Base-by-base conservation (phyloP, 2,113 vertebrate species). In the Solea senegalensis region DNA sequence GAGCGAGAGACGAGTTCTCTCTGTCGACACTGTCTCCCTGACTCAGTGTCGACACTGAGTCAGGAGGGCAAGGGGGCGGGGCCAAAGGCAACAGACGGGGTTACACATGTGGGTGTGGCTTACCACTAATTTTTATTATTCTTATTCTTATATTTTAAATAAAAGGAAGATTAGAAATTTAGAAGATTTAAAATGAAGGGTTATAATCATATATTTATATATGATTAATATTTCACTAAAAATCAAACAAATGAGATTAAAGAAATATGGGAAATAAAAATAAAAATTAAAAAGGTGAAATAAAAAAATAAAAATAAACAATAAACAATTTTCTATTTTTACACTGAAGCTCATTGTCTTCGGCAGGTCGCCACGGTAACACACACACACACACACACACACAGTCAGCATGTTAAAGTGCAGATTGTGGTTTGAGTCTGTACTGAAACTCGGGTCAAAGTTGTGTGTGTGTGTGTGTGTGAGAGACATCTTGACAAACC, bases 371-470 rank as follows among this genome's bases (percentile, higher is more conserved):
- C 10, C 21, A 15, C 53, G 12, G 9, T 9, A 13, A 53, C 63
- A 54, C 51, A 66, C 50, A 65, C 9, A 54, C 50, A 54, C 39
- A 60, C 55, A 58, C 54, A 50, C 52, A 34, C 52, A 55, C 51
- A 39, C 28, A 26, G 1, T 14, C 81, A 46, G 70, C 70, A 78
- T 68, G 81, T 72, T 34, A 16, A 66, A 49, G 58, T 56, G 11
- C 10, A 57, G 69, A 27, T 84, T 82, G 77, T 84, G 82, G 73
- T 21, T 72, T 69, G 70, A 65, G 65, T 52, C 66, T 77, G 59
- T 69, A 69, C 66, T 77, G 59, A 72, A 72, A 58, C 62, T 83
- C 67, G 59, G 53, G 86, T 80, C 65, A 81, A 82, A 68, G 67
- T 26, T 59, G 12, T 57, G 16, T 61, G 16, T 76, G 62, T 28